Conservation (phyloP, 2,113 vertebrate species). For the Gopherus flavomarginatus region DNA sequence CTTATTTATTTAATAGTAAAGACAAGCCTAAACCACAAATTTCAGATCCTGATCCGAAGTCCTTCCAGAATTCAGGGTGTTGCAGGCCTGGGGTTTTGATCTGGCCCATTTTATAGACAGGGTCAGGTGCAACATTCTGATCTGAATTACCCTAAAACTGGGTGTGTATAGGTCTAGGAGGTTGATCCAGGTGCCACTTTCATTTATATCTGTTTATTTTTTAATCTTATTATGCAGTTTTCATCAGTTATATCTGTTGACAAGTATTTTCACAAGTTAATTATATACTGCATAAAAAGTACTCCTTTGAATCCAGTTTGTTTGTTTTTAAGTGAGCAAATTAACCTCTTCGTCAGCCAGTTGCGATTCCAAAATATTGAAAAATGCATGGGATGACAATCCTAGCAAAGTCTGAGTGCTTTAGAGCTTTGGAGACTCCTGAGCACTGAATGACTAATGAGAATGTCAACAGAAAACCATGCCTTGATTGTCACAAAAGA, state of each 20-base stretch:
- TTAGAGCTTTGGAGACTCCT: background rate
- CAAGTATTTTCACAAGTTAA: background rate
- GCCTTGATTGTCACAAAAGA: background rate
- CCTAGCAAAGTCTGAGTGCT: background rate
- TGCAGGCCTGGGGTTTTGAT: background rate
- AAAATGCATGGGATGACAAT: background rate
- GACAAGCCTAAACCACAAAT: background rate
- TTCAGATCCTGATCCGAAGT: background rate
- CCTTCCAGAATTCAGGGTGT: background rate
- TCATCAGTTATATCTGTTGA: background rate
- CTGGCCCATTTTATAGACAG: background rate
- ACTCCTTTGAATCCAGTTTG: background rate
- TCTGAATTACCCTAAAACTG: background rate
- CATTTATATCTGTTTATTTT: background rate
- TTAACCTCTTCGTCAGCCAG: background rate
- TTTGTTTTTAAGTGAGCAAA: background rate
- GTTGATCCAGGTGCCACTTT: too few relatives aligned
- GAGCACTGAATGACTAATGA: background rate
- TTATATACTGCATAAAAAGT: background rate
- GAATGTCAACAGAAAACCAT: background rate
- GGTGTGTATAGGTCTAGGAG: background rate
- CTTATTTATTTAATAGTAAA: background rate
- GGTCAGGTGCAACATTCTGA: background rate
- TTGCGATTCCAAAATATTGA: background rate
- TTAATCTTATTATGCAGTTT: background rate